Evolutionary conservation across 64 coral and sea anemone species (phyloP).

Genomic region (Porites lutea): DNA sequence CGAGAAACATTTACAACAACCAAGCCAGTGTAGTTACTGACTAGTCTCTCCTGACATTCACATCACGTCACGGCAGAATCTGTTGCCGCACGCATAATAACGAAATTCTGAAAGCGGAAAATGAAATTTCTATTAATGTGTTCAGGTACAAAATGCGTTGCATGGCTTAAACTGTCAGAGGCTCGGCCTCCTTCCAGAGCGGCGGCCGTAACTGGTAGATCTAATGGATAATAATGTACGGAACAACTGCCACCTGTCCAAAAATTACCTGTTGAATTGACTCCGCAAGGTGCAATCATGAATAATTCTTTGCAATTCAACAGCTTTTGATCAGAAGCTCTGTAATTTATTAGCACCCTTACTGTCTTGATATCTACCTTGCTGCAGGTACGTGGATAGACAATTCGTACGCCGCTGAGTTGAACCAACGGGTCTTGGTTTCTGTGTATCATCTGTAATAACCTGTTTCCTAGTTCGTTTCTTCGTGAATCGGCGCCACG

Average conservation of each 20-base stretch:
- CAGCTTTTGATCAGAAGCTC: slow-evolving; percentile 41
- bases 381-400: not conserved
- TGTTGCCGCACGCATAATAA: not conserved
- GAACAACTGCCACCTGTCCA: not conserved
- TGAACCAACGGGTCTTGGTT: not conserved
- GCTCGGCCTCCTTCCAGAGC: too few species aligned
- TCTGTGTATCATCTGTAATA: not conserved
- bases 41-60: too few species aligned
- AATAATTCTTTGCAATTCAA: slow-evolving; percentile 35
- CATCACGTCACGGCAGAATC: not conserved
- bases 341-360: slow-evolving; percentile 29
- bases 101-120: too few species aligned
- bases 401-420: slow-evolving; percentile 32
- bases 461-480: not conserved
- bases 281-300: slow-evolving; percentile 8
- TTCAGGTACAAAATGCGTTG: too few species aligned
- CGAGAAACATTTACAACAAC: too few species aligned
- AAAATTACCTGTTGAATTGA: slow-evolving; percentile 35
- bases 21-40: too few species aligned
- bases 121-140: too few species aligned
- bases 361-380: not conserved
- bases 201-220: not conserved
- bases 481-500: not conserved
- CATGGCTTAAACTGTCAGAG: slow-evolving; percentile 28
- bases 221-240: not conserved